Percentiles rank a stretch among this genome's conserved stretches.
These are phyloP conservation scores for Epizoanthus fatuus DNA, from an alignment of 92 coral and sea anemone genomes.

Conservation along the genomic window DNA sequence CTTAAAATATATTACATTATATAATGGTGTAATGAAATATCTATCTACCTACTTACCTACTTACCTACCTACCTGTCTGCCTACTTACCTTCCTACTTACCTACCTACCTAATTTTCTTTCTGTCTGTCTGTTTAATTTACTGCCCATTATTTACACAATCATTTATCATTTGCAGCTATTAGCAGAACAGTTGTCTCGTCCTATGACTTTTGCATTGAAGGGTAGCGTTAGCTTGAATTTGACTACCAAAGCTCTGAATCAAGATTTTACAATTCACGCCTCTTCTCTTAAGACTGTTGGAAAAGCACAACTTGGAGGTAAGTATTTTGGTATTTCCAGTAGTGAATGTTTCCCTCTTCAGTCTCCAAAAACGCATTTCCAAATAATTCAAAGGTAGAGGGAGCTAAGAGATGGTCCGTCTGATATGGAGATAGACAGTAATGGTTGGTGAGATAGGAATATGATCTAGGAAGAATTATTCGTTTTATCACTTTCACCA, in stretches of 20 bases:
- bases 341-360: background rate
- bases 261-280: slow-evolving; percentile 25
- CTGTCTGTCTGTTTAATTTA: background rate
- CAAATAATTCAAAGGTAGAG: background rate
- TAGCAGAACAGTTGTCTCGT: slow-evolving; percentile 19
- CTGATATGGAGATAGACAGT: no score
- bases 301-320: slow-evolving; percentile 28
- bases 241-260: slow-evolving; percentile 5
- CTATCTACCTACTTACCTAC: no score
- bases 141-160: background rate
- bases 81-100: no score
- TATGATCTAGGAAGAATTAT: no score
- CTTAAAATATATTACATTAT: no score
- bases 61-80: no score
- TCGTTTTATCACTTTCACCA: no score
- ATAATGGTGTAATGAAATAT: no score
- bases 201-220: slow-evolving; percentile 4
- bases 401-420: no score
- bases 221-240: background rate
- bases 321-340: background rate
- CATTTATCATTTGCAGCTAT: background rate
- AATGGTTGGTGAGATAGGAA: no score
- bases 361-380: background rate
- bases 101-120: no score
- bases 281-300: background rate